These are phyloP conservation scores for Azemiops feae DNA, from an alignment of 2,113 vertebrate species.

Conservation along the genomic window DNA sequence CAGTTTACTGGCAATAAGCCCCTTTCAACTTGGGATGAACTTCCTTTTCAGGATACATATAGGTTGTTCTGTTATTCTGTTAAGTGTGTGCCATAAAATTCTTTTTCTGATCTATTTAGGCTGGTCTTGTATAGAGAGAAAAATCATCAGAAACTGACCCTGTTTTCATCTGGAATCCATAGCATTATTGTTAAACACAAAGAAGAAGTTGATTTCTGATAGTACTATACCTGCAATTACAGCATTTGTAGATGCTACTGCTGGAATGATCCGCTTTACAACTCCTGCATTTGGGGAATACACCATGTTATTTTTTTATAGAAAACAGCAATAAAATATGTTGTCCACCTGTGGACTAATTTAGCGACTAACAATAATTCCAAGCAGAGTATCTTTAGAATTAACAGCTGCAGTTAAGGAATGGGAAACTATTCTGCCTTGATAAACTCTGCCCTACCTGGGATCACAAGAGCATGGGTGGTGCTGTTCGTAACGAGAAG, in stretches of 20 bases:
- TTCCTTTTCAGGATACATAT: background rate
- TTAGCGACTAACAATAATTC: background rate
- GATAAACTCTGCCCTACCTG: background rate
- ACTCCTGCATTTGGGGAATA: slow-evolving; percentile 77
- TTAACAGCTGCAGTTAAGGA: background rate
- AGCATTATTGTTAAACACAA: background rate
- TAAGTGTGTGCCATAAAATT: background rate
- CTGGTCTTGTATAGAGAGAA: background rate
- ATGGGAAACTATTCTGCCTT: background rate
- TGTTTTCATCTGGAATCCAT: background rate
- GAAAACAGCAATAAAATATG: background rate
- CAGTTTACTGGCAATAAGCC: background rate
- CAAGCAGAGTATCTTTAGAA: background rate
- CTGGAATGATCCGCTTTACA: slow-evolving; percentile 95
- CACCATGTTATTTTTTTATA: background rate
- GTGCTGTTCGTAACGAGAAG: background rate
- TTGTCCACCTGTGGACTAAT: background rate
- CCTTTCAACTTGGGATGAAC: background rate
- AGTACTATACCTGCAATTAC: slow-evolving; percentile 87
- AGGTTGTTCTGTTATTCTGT: background rate
- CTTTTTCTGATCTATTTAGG: background rate
- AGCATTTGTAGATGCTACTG: slow-evolving; percentile 96
- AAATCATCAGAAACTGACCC: background rate
- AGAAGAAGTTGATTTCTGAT: background rate
- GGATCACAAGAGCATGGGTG: background rate